Conservation (phyloP, 2,797 vertebrate genomes). For the Loriculus beryllinus region DNA sequence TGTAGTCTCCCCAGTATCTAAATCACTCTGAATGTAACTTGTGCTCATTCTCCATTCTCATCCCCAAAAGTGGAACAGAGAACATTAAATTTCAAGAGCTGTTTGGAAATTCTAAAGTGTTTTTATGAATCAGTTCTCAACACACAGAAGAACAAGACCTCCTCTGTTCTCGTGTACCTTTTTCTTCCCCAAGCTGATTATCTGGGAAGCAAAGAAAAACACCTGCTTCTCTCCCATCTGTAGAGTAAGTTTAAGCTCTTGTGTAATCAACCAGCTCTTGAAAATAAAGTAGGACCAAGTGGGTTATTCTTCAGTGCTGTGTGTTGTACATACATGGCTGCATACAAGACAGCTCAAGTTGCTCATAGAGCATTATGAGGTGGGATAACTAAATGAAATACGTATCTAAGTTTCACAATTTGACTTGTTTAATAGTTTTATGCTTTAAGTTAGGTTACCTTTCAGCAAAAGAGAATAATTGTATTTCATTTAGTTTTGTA, state of each 20-base stretch:
- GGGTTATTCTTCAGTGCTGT: accelerated
- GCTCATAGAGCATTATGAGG: background rate
- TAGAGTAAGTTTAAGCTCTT: background rate
- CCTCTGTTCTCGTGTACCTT: background rate
- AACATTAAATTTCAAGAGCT: background rate
- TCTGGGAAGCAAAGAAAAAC: background rate
- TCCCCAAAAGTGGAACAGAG: background rate
- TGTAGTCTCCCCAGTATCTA: background rate
- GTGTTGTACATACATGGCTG: background rate
- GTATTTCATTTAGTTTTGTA: background rate
- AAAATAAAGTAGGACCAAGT: background rate
- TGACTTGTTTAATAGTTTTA: background rate
- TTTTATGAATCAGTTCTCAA: background rate
- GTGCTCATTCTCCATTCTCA: background rate
- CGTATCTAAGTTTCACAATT: background rate
- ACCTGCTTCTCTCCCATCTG: background rate
- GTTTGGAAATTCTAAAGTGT: background rate
- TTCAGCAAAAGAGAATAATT: background rate
- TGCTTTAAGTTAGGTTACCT: background rate
- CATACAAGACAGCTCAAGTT: background rate
- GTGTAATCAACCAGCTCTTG: background rate
- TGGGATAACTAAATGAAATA: background rate
- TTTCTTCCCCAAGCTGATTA: background rate
- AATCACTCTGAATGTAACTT: background rate
- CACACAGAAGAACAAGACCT: background rate